phyloP scores from a whole-genome alignment of 2,113 vertebrate genomes.

The Erinaceus europaeus region DNA sequence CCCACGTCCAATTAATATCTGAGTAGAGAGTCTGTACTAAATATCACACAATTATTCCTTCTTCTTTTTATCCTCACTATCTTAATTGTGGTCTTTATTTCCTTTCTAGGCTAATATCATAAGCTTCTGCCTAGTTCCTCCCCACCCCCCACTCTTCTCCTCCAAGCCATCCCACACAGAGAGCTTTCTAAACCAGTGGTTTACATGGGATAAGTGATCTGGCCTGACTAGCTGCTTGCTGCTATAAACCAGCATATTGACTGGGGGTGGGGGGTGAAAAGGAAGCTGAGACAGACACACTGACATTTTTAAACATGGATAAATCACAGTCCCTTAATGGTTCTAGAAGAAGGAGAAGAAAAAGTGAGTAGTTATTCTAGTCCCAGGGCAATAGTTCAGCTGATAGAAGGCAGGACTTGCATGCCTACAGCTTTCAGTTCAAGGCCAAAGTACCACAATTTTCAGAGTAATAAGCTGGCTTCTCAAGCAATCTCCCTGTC shows the following conservation, averaged over 20 bases:
- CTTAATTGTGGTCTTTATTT: constrained; percentile 2
- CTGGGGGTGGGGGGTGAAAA: not conserved
- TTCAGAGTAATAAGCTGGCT: no score
- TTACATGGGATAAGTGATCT: not conserved
- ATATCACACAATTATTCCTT: not conserved
- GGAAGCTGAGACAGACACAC: not conserved
- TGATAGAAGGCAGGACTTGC: no score
- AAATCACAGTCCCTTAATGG: not conserved
- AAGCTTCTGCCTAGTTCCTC: not conserved
- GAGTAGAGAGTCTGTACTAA: not conserved
- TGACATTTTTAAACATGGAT: not conserved
- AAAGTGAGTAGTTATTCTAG: no score
- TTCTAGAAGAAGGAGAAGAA: not conserved
- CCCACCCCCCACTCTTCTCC: not conserved
- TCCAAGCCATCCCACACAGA: not conserved
- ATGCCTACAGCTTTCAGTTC: no score
- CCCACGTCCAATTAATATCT: not conserved
- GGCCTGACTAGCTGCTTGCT: not conserved
- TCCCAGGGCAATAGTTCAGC: no score
- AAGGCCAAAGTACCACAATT: no score
- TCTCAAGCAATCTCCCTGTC: no score
- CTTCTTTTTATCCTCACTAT: not conserved
- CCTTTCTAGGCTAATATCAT: not conserved
- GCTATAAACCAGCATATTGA: not conserved
- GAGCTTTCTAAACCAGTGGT: not conserved